These are phyloP conservation scores for Kryptopterus vitreolus DNA, from an alignment of 2,797 vertebrate genomes.

Conservation along the genomic window DNA sequence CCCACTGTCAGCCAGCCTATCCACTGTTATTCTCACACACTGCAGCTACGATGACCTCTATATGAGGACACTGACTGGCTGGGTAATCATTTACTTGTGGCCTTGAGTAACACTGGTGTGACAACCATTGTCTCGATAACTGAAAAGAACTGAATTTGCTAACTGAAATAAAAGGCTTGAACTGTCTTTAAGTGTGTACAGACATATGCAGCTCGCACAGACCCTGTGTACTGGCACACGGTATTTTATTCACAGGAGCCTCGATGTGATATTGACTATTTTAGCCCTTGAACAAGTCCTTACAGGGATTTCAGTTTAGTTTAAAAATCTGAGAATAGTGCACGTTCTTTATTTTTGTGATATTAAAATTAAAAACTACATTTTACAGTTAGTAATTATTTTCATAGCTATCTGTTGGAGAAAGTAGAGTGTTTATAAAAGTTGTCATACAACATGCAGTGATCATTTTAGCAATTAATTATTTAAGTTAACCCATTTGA, in stretches of 20 bases:
- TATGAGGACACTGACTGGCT: slow-evolving; percentile 65
- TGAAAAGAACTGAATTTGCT: slow-evolving; percentile 62
- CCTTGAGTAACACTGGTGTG: slow-evolving; percentile 65
- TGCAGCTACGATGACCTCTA: slow-evolving; percentile 61
- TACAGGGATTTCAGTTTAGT: not conserved
- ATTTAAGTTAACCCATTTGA: too few species aligned
- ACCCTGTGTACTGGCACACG: not conserved
- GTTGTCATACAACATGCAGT: not conserved
- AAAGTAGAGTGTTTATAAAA: not conserved
- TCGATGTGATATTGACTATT: slow-evolving; percentile 4
- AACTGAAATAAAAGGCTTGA: slow-evolving; percentile 39
- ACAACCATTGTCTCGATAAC: slow-evolving; percentile 58
- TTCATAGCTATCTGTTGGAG: not conserved
- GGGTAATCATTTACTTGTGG: slow-evolving; percentile 75
- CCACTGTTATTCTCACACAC: slow-evolving; percentile 47
- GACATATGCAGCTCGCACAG: not conserved
- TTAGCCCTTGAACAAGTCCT: not conserved
- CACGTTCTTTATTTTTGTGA: not conserved
- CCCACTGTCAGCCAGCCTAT: slow-evolving; percentile 42
- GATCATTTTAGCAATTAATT: not conserved
- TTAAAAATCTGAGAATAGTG: not conserved
- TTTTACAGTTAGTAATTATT: not conserved
- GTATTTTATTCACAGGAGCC: slow-evolving; percentile 15
- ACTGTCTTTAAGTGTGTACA: slow-evolving; percentile 14
- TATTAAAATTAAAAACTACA: not conserved